Conservation (phyloP, 2,797 vertebrate genomes). For the Rhabdophis nuchalis region DNA sequence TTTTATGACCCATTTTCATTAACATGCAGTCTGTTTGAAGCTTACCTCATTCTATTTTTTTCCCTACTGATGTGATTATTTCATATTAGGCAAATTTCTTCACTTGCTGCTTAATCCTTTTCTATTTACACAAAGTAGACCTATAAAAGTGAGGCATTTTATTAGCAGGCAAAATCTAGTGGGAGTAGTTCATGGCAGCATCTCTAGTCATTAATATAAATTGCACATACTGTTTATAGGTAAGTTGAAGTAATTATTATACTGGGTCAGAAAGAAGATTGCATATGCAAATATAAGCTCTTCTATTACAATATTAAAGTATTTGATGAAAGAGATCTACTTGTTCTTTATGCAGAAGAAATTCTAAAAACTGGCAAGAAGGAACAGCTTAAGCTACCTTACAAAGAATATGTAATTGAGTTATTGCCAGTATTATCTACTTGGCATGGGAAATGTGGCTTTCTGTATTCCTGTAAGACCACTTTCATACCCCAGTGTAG, state of each 20-base stretch:
- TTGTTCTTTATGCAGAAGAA: not conserved
- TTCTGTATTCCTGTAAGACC: not conserved
- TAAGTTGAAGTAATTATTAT: not conserved
- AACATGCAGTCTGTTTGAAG: slow-evolving; percentile 3
- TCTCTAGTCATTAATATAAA: not conserved
- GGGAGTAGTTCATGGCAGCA: not conserved
- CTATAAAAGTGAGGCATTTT: not conserved
- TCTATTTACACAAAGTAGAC: not conserved
- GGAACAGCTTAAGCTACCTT: not conserved
- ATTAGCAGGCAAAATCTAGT: not conserved
- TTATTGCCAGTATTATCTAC: not conserved
- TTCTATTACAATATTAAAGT: not conserved
- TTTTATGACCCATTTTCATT: not conserved
- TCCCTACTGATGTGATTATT: not conserved
- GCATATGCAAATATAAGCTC: not conserved
- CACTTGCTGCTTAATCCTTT: not conserved
- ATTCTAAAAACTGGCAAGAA: not conserved
- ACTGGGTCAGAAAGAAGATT: not conserved
- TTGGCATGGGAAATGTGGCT: not conserved
- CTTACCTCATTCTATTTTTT: not conserved
- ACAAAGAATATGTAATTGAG: not conserved
- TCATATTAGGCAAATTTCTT: not conserved
- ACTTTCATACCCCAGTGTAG: not conserved
- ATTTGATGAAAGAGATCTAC: not conserved
- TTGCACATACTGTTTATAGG: not conserved